Evolutionary conservation across 2,797 vertebrate species (phyloP).

Genomic region (Centropyge bicolor): DNA sequence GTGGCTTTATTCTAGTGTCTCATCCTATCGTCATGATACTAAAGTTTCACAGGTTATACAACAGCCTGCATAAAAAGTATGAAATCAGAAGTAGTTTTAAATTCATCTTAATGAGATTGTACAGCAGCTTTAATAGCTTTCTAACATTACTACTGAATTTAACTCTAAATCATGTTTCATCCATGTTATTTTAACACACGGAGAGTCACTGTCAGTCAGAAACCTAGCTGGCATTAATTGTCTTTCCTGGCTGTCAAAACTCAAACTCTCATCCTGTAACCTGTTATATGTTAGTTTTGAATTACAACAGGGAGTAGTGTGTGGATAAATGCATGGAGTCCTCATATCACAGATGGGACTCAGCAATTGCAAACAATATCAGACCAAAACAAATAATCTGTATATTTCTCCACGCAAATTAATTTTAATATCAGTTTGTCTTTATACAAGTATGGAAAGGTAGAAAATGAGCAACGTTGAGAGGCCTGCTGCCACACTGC

Average conservation of each 20-base stretch:
- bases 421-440: neutral
- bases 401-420: neutral
- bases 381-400: neutral
- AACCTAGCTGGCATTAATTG: neutral
- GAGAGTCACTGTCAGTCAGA: neutral
- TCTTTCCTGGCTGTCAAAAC: neutral
- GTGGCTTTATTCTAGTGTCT: neutral
- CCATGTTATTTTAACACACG: neutral
- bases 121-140: neutral
- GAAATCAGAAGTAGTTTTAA: neutral
- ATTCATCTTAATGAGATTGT: neutral
- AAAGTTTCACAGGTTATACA: neutral
- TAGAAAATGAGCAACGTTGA: neutral
- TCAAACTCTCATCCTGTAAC: neutral
- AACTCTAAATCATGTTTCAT: neutral
- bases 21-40: neutral
- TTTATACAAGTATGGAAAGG: neutral
- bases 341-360: neutral
- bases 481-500: neutral
- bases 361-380: neutral
- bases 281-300: neutral
- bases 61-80: neutral
- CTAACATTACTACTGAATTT: neutral
- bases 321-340: neutral
- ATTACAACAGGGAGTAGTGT: neutral